phyloP scores from a whole-genome alignment of 2,797 vertebrate genomes.

The Gambusia yucatana region DNA sequence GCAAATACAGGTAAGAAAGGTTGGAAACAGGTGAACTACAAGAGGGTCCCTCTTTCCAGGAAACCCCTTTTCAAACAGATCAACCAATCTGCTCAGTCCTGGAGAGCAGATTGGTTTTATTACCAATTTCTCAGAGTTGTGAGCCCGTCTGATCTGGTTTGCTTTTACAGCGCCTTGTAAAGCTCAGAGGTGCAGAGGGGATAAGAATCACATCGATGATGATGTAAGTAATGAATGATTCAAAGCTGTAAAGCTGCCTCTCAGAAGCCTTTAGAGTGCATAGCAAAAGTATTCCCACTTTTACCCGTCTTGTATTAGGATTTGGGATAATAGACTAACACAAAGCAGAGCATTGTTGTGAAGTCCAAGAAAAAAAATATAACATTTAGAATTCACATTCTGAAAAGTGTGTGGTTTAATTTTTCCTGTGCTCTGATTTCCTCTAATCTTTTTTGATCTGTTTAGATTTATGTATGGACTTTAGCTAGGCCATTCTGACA shows the following conservation, averaged over 20 bases:
- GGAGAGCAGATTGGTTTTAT: neutral
- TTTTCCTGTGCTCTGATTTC: neutral
- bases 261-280: neutral
- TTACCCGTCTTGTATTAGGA: neutral
- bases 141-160: constrained; percentile 9
- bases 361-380: neutral
- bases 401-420: neutral
- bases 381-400: neutral
- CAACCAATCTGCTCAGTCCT: neutral
- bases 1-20: neutral
- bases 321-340: neutral
- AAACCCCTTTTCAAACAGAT: neutral
- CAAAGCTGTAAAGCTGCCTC: neutral
- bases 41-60: neutral
- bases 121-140: constrained; percentile 7
- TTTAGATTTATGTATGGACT: neutral
- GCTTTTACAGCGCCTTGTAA: neutral
- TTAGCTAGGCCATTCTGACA: neutral
- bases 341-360: neutral
- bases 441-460: neutral
- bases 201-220: neutral
- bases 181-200: neutral
- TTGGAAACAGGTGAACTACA: neutral
- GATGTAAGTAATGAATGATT: neutral
- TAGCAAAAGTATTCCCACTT: neutral